These are phyloP conservation scores for Cephus spinipes DNA, from an alignment of 2,888 invertebrate genomes.

Conservation along the genomic window DNA sequence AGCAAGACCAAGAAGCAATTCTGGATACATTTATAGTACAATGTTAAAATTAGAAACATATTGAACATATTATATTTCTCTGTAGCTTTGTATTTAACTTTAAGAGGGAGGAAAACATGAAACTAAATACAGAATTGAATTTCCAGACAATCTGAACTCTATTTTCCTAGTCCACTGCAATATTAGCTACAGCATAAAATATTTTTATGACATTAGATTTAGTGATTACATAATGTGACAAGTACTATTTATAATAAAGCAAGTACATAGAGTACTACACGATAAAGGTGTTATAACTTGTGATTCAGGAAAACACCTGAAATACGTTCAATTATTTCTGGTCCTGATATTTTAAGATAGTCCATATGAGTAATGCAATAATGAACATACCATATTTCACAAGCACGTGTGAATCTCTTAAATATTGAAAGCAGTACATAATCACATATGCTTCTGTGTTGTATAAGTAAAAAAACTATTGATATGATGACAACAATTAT, in stretches of 20 bases:
- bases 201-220: not conserved
- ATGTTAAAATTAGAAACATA: too few relatives aligned
- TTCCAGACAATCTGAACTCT: not conserved
- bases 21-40: too few relatives aligned
- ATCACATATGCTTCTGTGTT: not conserved
- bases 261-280: not conserved
- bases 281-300: not conserved
- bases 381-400: not conserved
- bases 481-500: not conserved
- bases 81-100: too few relatives aligned
- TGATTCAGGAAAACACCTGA: not conserved
- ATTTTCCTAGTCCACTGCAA: not conserved
- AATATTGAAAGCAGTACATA: not conserved
- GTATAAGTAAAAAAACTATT: not conserved
- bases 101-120: too few relatives aligned
- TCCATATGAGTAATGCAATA: not conserved
- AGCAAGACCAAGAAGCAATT: too few relatives aligned
- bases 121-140: too few relatives aligned
- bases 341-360: not conserved
- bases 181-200: not conserved
- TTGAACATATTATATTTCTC: too few relatives aligned
- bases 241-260: not conserved
- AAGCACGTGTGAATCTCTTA: not conserved
- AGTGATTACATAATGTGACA: not conserved
- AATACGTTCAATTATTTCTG: not conserved